Percentiles rank a stretch among this genome's conserved stretches.
Evolutionary conservation across 2,888 invertebrate species (phyloP).

Genomic region (Agriotes lineatus): DNA sequence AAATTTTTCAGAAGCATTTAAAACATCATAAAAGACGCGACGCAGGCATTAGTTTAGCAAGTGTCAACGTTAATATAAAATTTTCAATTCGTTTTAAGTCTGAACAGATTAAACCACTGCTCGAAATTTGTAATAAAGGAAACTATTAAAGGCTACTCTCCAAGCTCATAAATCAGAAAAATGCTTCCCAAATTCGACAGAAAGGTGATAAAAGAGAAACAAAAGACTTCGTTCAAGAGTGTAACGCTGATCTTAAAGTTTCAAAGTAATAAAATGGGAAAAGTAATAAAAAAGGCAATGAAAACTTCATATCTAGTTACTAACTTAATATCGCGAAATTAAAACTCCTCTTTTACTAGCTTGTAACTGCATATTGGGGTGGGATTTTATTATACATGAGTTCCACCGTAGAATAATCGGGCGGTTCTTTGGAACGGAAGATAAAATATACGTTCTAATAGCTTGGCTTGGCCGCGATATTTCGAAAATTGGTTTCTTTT

Average conservation of each 20-base stretch:
- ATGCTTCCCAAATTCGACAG: background rate
- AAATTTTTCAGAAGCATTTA: too few relatives aligned
- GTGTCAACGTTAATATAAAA: too few relatives aligned
- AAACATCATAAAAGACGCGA: too few relatives aligned
- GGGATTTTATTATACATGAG: constrained; percentile 22
- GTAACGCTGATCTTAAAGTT: constrained; percentile 2
- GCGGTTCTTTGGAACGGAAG: background rate
- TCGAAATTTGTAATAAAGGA: too few relatives aligned
- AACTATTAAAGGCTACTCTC: too few relatives aligned
- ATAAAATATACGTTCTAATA: constrained; percentile 20
- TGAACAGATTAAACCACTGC: too few relatives aligned
- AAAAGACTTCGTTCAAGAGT: background rate
- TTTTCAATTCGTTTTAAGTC: too few relatives aligned
- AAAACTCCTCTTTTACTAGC: constrained; percentile 25
- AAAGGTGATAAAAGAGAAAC: constrained; percentile 7
- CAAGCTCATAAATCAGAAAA: too few relatives aligned
- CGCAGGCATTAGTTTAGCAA: too few relatives aligned
- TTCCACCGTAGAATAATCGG: constrained; percentile 13
- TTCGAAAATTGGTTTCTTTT: constrained; percentile 31
- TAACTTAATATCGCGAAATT: constrained; percentile 20
- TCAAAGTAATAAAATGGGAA: constrained; percentile 53
- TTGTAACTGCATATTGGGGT: constrained; percentile 22
- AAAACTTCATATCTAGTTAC: constrained; percentile 49
- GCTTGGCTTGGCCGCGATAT: constrained; percentile 8
- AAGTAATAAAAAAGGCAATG: constrained; percentile 53